A percentile compares a stretch with the other conserved stretches of the same genome.
These are phyloP conservation scores for Gymnothorax javanicus DNA, from an alignment of 2,797 vertebrate species.

Conservation along the genomic window DNA sequence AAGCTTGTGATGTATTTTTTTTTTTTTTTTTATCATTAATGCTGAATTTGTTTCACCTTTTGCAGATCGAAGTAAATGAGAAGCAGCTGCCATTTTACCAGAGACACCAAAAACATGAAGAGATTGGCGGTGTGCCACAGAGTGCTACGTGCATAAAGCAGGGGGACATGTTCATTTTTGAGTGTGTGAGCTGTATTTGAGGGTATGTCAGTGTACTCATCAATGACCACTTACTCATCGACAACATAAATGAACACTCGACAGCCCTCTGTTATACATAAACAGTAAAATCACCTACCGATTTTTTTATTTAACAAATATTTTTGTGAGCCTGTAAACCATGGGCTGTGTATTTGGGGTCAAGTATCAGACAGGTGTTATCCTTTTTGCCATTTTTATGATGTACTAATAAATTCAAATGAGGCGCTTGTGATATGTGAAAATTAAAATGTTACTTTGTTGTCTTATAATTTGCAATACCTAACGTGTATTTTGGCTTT, in stretches of 20 bases:
- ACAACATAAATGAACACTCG: constrained; percentile 38
- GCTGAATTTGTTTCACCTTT: background rate
- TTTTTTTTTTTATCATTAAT: background rate
- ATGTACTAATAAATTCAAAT: background rate
- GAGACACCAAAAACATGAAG: constrained; percentile 16
- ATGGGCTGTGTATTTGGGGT: constrained; percentile 4
- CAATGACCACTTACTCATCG: constrained; percentile 25
- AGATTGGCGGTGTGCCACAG: constrained; percentile 19
- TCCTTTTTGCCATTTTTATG: constrained; percentile 7
- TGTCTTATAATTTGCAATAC: constrained; percentile 29
- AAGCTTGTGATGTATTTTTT: background rate
- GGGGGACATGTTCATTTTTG: constrained; percentile 12
- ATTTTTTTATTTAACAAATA: constrained; percentile 32
- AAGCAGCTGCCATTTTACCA: constrained; percentile 17
- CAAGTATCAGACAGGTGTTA: background rate
- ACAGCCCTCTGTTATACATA: constrained; percentile 21
- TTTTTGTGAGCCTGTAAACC: constrained; percentile 31
- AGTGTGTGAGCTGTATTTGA: constrained; percentile 6
- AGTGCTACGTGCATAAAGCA: constrained; percentile 5
- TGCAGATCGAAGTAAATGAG: constrained; percentile 46
- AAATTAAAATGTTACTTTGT: constrained; percentile 32
- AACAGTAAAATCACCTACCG: constrained; percentile 7
- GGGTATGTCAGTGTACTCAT: constrained; percentile 20
- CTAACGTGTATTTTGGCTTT: constrained; percentile 3
- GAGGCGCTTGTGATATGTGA: constrained; percentile 3